phyloP scores from a whole-genome alignment of 92 coral and sea anemone species.

The Epizoanthus stellaris region DNA sequence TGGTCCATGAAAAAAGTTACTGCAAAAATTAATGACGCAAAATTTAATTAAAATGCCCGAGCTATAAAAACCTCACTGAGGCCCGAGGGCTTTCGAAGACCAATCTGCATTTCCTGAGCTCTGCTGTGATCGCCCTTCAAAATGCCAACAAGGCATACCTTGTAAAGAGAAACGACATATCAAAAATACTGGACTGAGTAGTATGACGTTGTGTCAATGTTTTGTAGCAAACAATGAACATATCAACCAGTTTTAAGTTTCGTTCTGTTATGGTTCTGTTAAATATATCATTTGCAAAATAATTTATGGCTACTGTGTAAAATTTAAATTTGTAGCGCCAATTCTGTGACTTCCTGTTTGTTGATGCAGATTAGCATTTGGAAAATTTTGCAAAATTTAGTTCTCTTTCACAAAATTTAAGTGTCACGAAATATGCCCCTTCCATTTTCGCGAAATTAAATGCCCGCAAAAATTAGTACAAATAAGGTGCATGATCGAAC shows the following conservation, averaged over 20 bases:
- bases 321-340: too few species aligned
- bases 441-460: too few species aligned
- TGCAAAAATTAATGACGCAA: too few species aligned
- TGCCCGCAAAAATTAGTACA: too few species aligned
- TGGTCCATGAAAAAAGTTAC: too few species aligned
- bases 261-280: not conserved
- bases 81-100: not conserved
- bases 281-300: not conserved
- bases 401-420: not conserved
- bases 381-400: too few species aligned
- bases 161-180: not conserved
- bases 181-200: not conserved
- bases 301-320: not conserved
- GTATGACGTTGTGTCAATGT: not conserved
- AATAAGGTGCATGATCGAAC: too few species aligned
- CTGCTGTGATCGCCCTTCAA: not conserved
- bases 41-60: too few species aligned
- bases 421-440: too few species aligned
- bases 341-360: too few species aligned
- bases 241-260: not conserved
- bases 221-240: not conserved
- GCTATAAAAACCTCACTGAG: not conserved
- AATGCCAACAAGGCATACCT: not conserved
- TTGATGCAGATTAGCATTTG: too few species aligned
- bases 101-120: not conserved